Evolutionary conservation across 2,888 invertebrate species (phyloP).

Genomic region (Diadegma fenestrale): DNA sequence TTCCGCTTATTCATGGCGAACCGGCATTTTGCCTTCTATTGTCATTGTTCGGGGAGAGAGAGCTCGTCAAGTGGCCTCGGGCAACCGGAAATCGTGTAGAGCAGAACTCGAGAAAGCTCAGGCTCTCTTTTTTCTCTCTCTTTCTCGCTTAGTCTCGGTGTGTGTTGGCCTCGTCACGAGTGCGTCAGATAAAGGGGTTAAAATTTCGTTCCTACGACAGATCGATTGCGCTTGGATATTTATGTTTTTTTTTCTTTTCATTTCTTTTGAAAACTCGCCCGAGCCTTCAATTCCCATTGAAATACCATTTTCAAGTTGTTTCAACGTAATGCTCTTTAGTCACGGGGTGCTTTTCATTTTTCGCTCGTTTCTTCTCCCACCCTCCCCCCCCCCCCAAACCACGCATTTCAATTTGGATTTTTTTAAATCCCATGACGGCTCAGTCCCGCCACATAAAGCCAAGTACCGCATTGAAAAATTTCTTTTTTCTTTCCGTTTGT

Average conservation of each 20-base stretch:
- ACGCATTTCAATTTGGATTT: constrained; percentile 9
- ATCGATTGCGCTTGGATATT: constrained; percentile 62
- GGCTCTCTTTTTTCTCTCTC: constrained; percentile 6
- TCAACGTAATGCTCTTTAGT: not conserved
- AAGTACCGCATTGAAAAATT: not conserved
- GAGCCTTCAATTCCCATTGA: constrained; percentile 5
- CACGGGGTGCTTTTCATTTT: not conserved
- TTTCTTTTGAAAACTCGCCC: not conserved
- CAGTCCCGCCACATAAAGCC: not conserved
- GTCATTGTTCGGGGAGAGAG: constrained; percentile 58
- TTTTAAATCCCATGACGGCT: not conserved
- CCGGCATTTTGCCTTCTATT: constrained; percentile 65
- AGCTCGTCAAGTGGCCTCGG: constrained; percentile 57
- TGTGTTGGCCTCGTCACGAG: constrained; percentile 39
- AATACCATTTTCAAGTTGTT: not conserved
- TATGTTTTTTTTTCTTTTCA: not conserved
- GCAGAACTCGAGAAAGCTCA: constrained; percentile 61
- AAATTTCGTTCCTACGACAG: constrained; percentile 56
- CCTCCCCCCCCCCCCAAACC: not conserved
- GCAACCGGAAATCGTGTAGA: constrained; percentile 64
- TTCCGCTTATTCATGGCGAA: constrained; percentile 73
- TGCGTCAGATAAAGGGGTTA: constrained; percentile 52
- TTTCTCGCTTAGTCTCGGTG: constrained; percentile 6
- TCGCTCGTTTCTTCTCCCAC: not conserved
- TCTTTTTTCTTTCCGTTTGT: not conserved